Conservation (phyloP, 1,140 invertebrate species). For the Gonatopus flavifemur region DNA sequence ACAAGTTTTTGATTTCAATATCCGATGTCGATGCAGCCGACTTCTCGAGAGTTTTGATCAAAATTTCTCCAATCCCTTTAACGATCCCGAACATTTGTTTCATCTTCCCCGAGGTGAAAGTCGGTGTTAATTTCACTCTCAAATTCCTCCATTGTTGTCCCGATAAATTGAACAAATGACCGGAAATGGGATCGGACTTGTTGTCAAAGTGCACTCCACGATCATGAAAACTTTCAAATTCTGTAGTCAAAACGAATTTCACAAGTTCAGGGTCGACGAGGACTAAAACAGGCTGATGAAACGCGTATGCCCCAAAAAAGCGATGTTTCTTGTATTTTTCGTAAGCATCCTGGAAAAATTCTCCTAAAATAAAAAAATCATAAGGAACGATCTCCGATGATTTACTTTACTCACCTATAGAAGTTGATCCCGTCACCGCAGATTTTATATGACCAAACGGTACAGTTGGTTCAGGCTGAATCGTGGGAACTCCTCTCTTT, state of each 20-base stretch:
- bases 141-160: slow-evolving; percentile 59
- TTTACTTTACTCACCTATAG: slow-evolving; percentile 26
- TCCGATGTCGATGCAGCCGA: slow-evolving; percentile 23
- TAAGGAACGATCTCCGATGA: no score
- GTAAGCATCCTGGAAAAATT: slow-evolving; percentile 23
- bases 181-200: slow-evolving; percentile 57
- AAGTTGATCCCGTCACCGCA: slow-evolving; percentile 36
- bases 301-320: slow-evolving; percentile 54
- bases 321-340: slow-evolving; percentile 14
- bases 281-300: slow-evolving; percentile 54
- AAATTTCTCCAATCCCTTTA: slow-evolving; percentile 46
- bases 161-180: slow-evolving; percentile 56
- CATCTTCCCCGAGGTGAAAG: slow-evolving; percentile 63
- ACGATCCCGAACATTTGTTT: slow-evolving; percentile 60
- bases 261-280: slow-evolving; percentile 57
- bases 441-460: slow-evolving; percentile 57
- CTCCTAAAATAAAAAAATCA: slow-evolving; percentile 21
- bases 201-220: slow-evolving; percentile 52
- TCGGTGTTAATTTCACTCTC: slow-evolving; percentile 58
- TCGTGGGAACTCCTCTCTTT: slow-evolving; percentile 35
- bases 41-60: slow-evolving; percentile 32
- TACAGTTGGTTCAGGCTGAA: slow-evolving; percentile 42
- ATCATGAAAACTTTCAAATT: slow-evolving; percentile 57
- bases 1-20: slow-evolving; percentile 55
- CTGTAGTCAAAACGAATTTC: slow-evolving; percentile 52